Conservation (phyloP, 2,113 vertebrate species). For the Nothoprocta perdicaria region DNA sequence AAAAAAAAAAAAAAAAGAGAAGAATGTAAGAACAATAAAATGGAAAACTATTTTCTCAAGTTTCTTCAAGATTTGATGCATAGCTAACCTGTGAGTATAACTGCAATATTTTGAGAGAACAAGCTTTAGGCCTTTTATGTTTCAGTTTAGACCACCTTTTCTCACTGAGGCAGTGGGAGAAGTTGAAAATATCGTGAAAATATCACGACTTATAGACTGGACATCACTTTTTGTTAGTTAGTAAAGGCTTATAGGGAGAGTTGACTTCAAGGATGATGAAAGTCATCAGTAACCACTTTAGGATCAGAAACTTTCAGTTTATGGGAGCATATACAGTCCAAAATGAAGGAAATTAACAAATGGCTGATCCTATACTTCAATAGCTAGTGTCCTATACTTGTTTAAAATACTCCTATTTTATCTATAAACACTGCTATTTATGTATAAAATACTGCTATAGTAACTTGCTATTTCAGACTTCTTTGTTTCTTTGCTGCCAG, state of each 20-base stretch:
- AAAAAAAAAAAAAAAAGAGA: conserved; percentile 45
- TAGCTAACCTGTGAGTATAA: not conserved
- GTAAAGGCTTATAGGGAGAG: rapidly evolving
- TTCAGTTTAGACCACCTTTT: not conserved
- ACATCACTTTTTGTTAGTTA: not conserved
- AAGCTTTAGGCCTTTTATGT: not conserved
- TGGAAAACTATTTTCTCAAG: not conserved
- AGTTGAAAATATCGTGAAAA: not conserved
- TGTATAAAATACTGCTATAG: too few relatives aligned
- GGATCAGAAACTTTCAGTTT: not conserved
- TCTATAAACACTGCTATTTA: too few relatives aligned
- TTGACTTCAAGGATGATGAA: not conserved
- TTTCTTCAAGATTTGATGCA: not conserved
- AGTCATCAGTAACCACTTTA: not conserved
- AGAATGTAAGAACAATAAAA: not conserved
- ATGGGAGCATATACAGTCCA: not conserved
- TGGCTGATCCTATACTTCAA: not conserved
- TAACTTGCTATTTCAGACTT: too few relatives aligned
- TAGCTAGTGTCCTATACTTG: not conserved
- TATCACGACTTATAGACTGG: not conserved
- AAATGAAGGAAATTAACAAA: not conserved
- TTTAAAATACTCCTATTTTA: not conserved
- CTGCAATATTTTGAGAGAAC: not conserved
- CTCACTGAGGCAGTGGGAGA: not conserved
- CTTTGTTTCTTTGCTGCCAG: not conserved